phyloP scores from a whole-genome alignment of 2,888 invertebrate species.

The Rhingia campestris region DNA sequence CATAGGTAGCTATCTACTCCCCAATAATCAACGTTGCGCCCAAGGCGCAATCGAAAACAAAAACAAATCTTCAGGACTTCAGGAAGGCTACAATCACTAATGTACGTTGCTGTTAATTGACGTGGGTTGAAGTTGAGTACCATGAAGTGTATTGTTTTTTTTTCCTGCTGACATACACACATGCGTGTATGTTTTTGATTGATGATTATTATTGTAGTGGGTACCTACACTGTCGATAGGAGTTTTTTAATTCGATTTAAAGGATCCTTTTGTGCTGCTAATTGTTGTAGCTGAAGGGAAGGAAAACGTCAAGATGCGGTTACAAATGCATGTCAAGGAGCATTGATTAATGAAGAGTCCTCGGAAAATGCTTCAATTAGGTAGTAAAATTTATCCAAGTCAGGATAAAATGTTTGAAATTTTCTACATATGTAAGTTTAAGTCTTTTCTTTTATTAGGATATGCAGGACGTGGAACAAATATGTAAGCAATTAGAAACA shows the following conservation, averaged over 20 bases:
- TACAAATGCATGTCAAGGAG: conserved; percentile 27
- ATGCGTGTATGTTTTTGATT: conserved; percentile 70
- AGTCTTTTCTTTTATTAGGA: too few relatives aligned
- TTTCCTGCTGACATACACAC: conserved; percentile 29
- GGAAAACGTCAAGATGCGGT: conserved; percentile 5
- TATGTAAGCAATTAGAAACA: too few relatives aligned
- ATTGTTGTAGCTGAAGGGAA: conserved; percentile 45
- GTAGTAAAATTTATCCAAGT: too few relatives aligned
- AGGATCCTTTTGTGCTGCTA: conserved; percentile 55
- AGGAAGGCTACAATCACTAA: conserved; percentile 62
- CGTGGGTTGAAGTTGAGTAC: conserved; percentile 64
- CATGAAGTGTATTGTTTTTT: conserved; percentile 38
- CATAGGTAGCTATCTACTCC: background rate
- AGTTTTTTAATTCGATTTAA: conserved; percentile 68
- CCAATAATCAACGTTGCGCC: background rate
- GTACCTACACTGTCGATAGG: conserved; percentile 49
- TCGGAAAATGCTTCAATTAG: conserved; percentile 27
- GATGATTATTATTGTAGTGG: conserved; percentile 64
- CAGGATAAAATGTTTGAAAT: too few relatives aligned
- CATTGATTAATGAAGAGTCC: conserved; percentile 30
- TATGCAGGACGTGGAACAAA: too few relatives aligned
- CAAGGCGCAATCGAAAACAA: conserved; percentile 16
- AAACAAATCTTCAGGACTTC: conserved; percentile 23
- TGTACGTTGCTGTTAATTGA: conserved; percentile 61
- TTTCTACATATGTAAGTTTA: too few relatives aligned